These are phyloP conservation scores for Sinohyriopsis cumingii DNA, from an alignment of 2,888 invertebrate species.

Conservation along the genomic window DNA sequence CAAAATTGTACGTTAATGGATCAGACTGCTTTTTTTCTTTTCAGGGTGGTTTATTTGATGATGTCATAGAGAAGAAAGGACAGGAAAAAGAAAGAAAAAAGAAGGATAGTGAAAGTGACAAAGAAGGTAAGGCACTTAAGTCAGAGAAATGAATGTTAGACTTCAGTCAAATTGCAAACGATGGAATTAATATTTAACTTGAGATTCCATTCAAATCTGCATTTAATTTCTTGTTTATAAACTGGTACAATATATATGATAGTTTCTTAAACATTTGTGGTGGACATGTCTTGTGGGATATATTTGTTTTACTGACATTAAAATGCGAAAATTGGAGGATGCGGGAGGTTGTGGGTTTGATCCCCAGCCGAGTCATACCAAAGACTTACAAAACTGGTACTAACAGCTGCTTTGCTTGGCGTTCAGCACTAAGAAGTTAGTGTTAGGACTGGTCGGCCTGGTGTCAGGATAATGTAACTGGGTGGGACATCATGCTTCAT, in stretches of 20 bases:
- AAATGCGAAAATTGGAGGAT: no score
- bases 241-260: neutral
- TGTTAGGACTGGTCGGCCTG: no score
- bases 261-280: no score
- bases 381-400: no score
- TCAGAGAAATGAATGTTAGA: constrained; percentile 17
- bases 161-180: neutral
- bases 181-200: neutral
- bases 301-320: no score
- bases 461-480: no score
- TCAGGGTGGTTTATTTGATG: constrained; percentile 58
- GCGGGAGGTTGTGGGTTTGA: no score
- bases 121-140: constrained; percentile 15
- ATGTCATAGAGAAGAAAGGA: constrained; percentile 24
- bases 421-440: no score
- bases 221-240: neutral
- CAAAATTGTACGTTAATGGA: neutral
- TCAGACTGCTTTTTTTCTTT: constrained; percentile 9
- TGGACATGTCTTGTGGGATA: no score
- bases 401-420: no score
- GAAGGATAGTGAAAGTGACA: constrained; percentile 10
- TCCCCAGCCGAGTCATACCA: no score
- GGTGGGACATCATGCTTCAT: no score
- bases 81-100: constrained; percentile 12
- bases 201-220: neutral